Conservation (phyloP, 2,888 invertebrate genomes). For the Callyntrura guangdongensis region DNA sequence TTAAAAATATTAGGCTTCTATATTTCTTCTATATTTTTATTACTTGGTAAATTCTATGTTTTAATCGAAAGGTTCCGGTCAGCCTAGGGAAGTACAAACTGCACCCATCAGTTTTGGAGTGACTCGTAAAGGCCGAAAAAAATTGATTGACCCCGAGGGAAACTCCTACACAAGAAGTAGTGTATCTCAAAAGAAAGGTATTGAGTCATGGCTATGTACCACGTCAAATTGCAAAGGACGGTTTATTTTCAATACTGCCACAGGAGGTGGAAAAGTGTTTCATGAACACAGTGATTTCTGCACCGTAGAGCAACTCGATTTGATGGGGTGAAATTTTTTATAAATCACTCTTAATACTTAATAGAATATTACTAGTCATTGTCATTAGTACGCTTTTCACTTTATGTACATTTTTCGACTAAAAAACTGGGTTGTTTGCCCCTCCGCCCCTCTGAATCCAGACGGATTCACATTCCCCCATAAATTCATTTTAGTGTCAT, state of each 20-base stretch:
- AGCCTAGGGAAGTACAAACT: neutral
- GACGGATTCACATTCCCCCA: too few relatives aligned
- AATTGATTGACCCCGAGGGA: conserved; percentile 22
- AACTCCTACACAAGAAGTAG: conserved; percentile 8
- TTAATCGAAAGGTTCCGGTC: neutral
- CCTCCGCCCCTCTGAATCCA: too few relatives aligned
- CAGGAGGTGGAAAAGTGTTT: conserved; percentile 6
- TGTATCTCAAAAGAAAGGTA: neutral
- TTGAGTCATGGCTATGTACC: conserved; percentile 32
- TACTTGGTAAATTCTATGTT: neutral
- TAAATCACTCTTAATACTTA: too few relatives aligned
- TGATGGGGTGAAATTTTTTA: neutral
- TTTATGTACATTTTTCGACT: too few relatives aligned
- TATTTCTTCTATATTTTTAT: too few relatives aligned
- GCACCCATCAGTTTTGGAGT: neutral
- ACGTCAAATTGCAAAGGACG: neutral
- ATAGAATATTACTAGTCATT: too few relatives aligned
- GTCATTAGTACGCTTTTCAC: too few relatives aligned
- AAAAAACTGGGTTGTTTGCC: neutral
- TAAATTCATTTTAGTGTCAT: too few relatives aligned
- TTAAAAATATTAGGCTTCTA: too few relatives aligned
- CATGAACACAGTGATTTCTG: neutral
- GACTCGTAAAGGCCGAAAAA: conserved; percentile 24
- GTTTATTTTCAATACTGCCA: conserved; percentile 14
- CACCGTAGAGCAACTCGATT: neutral